Base-by-base conservation (phyloP, 2,797 vertebrate genomes). In the Sarcoramphus papa region DNA sequence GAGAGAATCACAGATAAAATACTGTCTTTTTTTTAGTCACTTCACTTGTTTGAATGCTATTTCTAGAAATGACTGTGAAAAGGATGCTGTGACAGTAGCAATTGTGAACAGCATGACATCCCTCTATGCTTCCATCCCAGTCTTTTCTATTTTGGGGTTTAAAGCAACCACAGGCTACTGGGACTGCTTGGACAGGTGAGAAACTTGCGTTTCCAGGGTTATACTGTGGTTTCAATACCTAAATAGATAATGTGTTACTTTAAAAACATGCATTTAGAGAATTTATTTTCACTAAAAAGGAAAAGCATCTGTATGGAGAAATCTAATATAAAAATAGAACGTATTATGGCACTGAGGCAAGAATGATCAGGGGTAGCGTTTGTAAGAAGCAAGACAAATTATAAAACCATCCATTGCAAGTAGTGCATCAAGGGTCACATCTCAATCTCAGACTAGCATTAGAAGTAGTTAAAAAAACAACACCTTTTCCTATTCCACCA, bases 71-170 rank as follows among this genome's bases (percentile, higher is more conserved):
- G 96, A 99, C 97, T 99, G 99, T 72, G 98, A 99, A 97, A 98
- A 98, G 85, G 99, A 99, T 19, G 98, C 99, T 6, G 57, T 99
- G 93, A 50, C 97, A 15, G 98, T 99, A 16, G 99, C 99, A 67
- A 25, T 99, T 54, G 98, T 99, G 80, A 99, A 99, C 97, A 99
- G 99, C 13, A 63, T 98, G 65, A 99, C 99, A 4, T 99, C 99
- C 12, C 85, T 99, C 59, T 99, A 99, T 0, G 99, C 98, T 21
- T 98, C 99, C 94, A 98, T 99, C 27, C 97, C 99, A 5, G 96
- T 99, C 73, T 99, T 99, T 94, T 98, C 99, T 77, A 98, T 99
- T 93, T 92, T 99, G 98, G 99, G 99, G 8, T 99, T 99, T 95
- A 99, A 99, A 97, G 99, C 99, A 10, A 99, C 90, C 14, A 97